These are phyloP conservation scores for Heliconius hermathena DNA, from an alignment of 1,140 invertebrate species.

Conservation along the genomic window DNA sequence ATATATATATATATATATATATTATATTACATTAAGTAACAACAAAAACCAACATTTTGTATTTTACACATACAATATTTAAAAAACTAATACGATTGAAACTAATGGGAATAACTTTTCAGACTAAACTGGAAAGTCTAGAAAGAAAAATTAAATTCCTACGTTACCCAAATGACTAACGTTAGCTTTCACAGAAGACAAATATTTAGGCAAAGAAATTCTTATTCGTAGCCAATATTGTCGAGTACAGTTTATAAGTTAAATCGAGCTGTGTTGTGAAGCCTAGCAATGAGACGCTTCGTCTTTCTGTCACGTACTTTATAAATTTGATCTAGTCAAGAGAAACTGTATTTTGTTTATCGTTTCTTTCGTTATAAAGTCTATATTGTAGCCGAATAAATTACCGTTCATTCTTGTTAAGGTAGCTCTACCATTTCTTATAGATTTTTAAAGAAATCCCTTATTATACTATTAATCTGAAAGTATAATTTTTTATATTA, in stretches of 20 bases:
- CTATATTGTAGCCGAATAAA: constrained; percentile 8
- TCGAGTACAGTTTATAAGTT: constrained; percentile 47
- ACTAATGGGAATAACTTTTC: constrained; percentile 9
- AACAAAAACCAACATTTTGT: not conserved
- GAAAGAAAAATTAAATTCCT: not conserved
- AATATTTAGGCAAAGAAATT: constrained; percentile 41
- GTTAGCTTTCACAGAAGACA: constrained; percentile 28
- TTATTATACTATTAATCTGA: too few relatives aligned
- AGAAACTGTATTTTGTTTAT: constrained; percentile 34
- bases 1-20: too few relatives aligned
- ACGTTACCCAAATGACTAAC: constrained; percentile 13
- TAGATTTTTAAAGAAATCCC: not conserved
- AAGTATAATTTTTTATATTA: too few relatives aligned
- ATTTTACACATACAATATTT: too few relatives aligned
- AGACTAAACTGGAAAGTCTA: not conserved
- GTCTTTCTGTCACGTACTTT: constrained; percentile 45
- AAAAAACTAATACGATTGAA: not conserved
- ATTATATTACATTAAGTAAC: too few relatives aligned
- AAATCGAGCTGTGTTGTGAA: constrained; percentile 41
- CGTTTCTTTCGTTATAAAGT: constrained; percentile 18
- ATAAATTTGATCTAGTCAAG: constrained; percentile 48
- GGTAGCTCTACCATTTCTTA: not conserved
- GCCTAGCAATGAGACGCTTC: constrained; percentile 43
- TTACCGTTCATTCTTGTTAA: not conserved
- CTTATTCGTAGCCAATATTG: constrained; percentile 46